Evolutionary conservation across 1,140 invertebrate species (phyloP), one percentile per base, ranked within the genome.

Genomic region (Spodoptera frugiperda): DNA sequence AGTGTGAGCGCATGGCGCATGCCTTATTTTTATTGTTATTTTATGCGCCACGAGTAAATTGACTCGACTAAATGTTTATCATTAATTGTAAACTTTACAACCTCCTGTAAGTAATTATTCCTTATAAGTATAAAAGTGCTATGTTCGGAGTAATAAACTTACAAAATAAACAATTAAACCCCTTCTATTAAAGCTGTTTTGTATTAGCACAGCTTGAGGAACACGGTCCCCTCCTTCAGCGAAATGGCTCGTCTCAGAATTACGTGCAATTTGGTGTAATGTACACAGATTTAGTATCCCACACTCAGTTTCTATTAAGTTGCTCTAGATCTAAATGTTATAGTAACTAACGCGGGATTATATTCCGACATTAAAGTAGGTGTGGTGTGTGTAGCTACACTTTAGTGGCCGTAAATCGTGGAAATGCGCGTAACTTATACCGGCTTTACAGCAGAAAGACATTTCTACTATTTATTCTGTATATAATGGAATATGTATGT

Each of bases 241-340:
- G 19, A 14, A 73, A 61, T 49, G 19, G 19, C 44, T 73, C 21
- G 39, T 46, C 71, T 73, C 14, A 59, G 55, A 61, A 61, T 73
- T 71, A 71, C 53, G 55, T 61, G 53, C 55, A 59, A 73, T 73
- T 73, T 73, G 15, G 53, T 61, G 44, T 61, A 73, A 59, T 73
- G 71, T 61, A 33, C 44, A 73, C 55, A 39, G 54, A 49, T 73
- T 73, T 49, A 71, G 46, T 49, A 19, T 15, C 11, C 33, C 71
- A 48, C 46, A 49, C 55, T 61, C 33, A 53, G 30, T 77, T 77
- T 71, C 30, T 63, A 78, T 78, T 78, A 72, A 72, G 67, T 54
- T 54, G 44, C 39, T 65, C 48, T 53, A 46, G 33, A 78, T 78
- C 59, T 73, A 19, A 55, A 65, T 67, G 59, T 25, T 61, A 39